These are phyloP conservation scores for Atherinosoma microstoma DNA, from an alignment of 2,797 vertebrate species.

Conservation along the genomic window DNA sequence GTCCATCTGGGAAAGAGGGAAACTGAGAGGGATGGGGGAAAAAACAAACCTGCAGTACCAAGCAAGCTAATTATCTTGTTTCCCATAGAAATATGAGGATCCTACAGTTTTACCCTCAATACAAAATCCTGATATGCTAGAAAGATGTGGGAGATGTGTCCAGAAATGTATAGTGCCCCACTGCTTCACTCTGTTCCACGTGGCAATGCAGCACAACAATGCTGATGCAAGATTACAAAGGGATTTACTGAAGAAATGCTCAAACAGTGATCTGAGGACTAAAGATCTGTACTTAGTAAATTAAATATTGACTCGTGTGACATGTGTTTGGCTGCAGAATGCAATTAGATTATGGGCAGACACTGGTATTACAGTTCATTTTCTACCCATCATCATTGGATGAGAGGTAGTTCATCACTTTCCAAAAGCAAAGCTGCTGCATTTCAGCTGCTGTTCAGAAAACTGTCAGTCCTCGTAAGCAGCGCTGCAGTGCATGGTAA, in stretches of 20 bases:
- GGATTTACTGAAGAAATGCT: slow-evolving; percentile 46
- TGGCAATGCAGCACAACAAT: slow-evolving; percentile 35
- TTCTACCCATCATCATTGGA: slow-evolving; percentile 27
- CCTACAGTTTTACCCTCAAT: slow-evolving; percentile 44
- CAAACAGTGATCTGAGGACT: slow-evolving; percentile 28
- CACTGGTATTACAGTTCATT: slow-evolving; percentile 36
- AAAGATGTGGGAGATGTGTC: slow-evolving; percentile 24
- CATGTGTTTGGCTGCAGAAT: slow-evolving; percentile 40
- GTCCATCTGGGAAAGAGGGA: slow-evolving; percentile 16
- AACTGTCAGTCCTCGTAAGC: slow-evolving; percentile 24
- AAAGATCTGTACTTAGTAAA: slow-evolving; percentile 66
- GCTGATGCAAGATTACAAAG: slow-evolving; percentile 51
- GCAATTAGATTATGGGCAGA: slow-evolving; percentile 1
- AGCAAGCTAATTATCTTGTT: slow-evolving; percentile 51
- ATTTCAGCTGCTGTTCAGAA: slow-evolving; percentile 48
- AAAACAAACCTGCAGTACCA: slow-evolving; percentile 13
- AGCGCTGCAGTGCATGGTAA: neutral
- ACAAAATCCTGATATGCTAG: slow-evolving; percentile 41
- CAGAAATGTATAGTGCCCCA: neutral
- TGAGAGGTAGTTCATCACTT: slow-evolving; percentile 56
- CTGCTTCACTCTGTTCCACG: neutral
- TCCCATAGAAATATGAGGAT: slow-evolving; percentile 47
- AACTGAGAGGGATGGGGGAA: neutral
- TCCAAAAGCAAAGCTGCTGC: slow-evolving; percentile 12
- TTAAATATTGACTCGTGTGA: slow-evolving; percentile 71